Evolutionary conservation across 2,113 vertebrate genomes (phyloP), one percentile per base, ranked within the genome.

Genomic region (Echinops telfairi): DNA sequence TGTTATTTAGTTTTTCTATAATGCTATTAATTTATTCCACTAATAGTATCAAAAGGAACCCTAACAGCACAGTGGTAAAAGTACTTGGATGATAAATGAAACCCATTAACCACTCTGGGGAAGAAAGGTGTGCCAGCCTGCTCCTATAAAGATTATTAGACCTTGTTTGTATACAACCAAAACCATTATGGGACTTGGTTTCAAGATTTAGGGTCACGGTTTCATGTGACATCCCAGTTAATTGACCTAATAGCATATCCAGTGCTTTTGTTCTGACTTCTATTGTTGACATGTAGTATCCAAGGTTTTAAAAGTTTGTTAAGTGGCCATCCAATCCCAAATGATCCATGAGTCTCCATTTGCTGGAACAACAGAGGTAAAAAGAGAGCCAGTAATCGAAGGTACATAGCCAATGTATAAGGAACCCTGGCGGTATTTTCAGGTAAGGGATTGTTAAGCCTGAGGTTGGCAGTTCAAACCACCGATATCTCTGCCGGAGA

Each of bases 1-100:
- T 89, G 33, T 57, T 73, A 40, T 43, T 91, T 15, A 76, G 36
- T 53, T 86, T 94, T 93, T 68, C 25, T 23, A 33, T 53, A 36
- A 78, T 82, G 83, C n/a, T 85, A 85, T 75, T 90, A 0, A 80
- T 64, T 57, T 77, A 47, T 71, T 83, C 33, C 3, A 88, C 31
- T 73, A 60, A 90, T 68, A 36, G 6, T 20, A 73, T 36, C 17
- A 22, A 33, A 73, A 73, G 33, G 33, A 23, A 20, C 71, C 19
- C 33, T 36, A 33, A 20, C 36, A 33, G 19, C 17, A 19, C 16
- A 36, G 71, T 36, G 71, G 71, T 73, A 36, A 36, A 73, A 73
- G 7, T 38, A 4, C 9, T 73, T 14, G 29, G 17, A 19, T 33
- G 6, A 4, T 73, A 73, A 73, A 4, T 36, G 33, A 36, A 36